These are phyloP conservation scores for Hypotaenidia okinawae DNA, from an alignment of 2,797 vertebrate species.

Conservation along the genomic window DNA sequence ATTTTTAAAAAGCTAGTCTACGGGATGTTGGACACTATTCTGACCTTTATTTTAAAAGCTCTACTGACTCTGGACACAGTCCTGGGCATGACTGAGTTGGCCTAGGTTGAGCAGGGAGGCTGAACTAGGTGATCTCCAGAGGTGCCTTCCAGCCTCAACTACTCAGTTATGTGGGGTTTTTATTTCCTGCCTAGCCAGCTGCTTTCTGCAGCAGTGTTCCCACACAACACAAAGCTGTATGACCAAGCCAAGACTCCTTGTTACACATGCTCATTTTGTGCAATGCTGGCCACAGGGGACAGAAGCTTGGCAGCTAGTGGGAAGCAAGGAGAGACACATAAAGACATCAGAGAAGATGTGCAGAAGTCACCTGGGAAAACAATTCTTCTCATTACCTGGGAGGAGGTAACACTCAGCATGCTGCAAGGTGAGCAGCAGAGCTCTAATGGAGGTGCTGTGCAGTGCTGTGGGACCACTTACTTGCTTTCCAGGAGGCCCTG, in stretches of 20 bases:
- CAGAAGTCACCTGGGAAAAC: background rate
- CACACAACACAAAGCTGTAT: background rate
- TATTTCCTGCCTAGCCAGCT: background rate
- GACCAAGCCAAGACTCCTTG: background rate
- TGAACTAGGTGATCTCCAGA: background rate
- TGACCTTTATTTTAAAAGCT: background rate
- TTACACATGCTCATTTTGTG: background rate
- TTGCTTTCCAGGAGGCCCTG: background rate
- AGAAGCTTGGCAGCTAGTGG: background rate
- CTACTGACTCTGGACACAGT: background rate
- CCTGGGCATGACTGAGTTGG: background rate
- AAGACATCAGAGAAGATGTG: background rate
- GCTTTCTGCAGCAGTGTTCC: background rate
- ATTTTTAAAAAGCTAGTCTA: background rate
- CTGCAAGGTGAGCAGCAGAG: background rate
- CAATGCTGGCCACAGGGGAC: background rate
- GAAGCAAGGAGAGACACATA: background rate
- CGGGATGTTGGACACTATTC: background rate
- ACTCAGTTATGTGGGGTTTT: background rate
- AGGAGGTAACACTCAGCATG: background rate
- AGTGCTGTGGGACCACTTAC: fast-evolving
- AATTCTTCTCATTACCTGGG: background rate
- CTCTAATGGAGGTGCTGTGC: background rate
- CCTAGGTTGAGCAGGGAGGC: background rate
- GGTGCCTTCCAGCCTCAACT: background rate